Base-by-base conservation (phyloP, 2,888 invertebrate species). In the Iphiclides podalirius region DNA sequence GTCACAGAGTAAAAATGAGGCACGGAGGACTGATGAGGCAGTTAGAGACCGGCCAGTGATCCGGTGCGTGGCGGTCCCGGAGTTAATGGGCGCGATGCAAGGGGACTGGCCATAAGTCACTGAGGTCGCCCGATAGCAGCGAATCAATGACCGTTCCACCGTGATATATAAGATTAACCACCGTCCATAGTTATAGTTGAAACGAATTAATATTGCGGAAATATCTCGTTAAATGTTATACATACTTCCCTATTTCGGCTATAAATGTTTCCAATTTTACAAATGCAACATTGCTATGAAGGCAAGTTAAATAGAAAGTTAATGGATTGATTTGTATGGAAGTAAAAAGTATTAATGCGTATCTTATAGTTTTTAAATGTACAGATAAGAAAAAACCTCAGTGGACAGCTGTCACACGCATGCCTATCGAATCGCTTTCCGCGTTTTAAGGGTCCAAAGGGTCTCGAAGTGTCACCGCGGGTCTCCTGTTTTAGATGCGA, bases 91-190 rank as follows among this genome's bases (percentile, higher is more conserved):
- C 67, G 67, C 66, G 61, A 68, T 64, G 72, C 67, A 63, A 75
- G 81, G 80, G 84, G 81, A 67, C 74, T 68, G 64, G 67, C 76
- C 65, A 79, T 87, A 87, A 87, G 79, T 89, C 86, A 88, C 75
- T 65, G 67, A 61, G 65, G 63, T 69, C 72, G 75, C 71, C 77
- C 73, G 81, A 82, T 86, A 85, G 77, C 74, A 69, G 70, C 72
- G 77, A 87, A 85, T 88, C 88, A 86, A 83, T 88, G 88, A 85
- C 87, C 80, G 75, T 76, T 78, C 77, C 64, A 67, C 74, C 77
- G 84, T 88, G 88, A 88, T 87, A 86, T 84, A 87, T 85, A 75
- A 79, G 70, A 76, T 78, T 79, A 79, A 76, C 77, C 71, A 64
- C 64, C 82, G 73, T 84, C 86, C 85, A 87, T 87, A 87, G 87